Evolutionary conservation across 1,140 invertebrate genomes (phyloP), one percentile per base, ranked within the genome.

Genomic region (Panulirus ornatus): DNA sequence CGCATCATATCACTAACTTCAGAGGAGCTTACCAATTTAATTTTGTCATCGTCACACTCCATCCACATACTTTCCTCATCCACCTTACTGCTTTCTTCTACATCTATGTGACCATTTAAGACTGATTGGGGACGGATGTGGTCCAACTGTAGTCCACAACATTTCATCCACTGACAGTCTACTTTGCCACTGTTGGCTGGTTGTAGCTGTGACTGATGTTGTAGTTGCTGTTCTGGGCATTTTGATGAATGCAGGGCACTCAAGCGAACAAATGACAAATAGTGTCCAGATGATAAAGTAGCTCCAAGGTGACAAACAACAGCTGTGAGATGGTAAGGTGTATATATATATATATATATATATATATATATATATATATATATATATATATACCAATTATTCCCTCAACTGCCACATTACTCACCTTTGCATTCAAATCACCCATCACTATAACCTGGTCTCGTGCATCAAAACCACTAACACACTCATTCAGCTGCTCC

Each of bases 1-100:
- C 96, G 93, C 88, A 98, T 94, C 91, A 97, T 95, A 88, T 97
- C 96, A 87, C 96, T 95, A 79, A 98, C 96, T 93, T 98, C 97
- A 81, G 96, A 95, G 92, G 96, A 95, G 1, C 96, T 96, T 92
- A 98, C 96, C 1, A 96, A 95, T 91, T 96, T 96, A 16, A 98
- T 96, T 79, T 96, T 96, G 91, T 98, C 97, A 93, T 98, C 97
- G 93, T 98, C 97, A 93, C 97, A 98, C 93, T 98, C 97, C 34
- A 98, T 95, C 97, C 97, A 98, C 63, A 95, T 94, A 19, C 95
- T 94, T 19, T 83, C 40, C 27, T 84, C 88, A 27, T 42, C 51
- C 42, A 66, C 27, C 27, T 51, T 40, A 8, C 51, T 81, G n/a
- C 44, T 36, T 22, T 58, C 47, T 36, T 81, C 78, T n/a, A 9